Conservation (phyloP, 2,797 vertebrate genomes). For the Chiropotes sagulatus region DNA sequence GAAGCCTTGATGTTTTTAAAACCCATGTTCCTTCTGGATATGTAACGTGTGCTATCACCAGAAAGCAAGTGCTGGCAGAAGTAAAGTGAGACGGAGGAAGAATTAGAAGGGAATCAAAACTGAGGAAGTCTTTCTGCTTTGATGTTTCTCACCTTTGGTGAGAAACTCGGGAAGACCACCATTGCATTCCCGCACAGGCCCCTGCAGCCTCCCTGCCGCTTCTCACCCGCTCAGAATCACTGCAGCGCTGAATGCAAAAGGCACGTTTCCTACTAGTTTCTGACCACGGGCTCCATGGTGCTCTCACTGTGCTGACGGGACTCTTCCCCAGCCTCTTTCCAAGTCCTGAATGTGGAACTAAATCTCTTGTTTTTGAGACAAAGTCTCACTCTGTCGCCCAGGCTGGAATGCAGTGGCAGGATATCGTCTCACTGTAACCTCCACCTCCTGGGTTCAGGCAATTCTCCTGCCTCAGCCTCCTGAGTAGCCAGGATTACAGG, state of each 20-base stretch:
- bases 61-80: not conserved
- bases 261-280: not conserved
- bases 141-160: not conserved
- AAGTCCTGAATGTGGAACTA: not conserved
- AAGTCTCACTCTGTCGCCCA: not conserved
- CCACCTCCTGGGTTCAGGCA: not conserved
- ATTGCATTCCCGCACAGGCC: rapidly evolving
- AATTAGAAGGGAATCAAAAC: not conserved
- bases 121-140: not conserved
- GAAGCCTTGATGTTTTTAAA: not conserved
- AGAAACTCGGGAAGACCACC: rapidly evolving
- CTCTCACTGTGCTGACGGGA: not conserved
- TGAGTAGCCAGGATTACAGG: not conserved
- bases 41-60: rapidly evolving
- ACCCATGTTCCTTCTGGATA: rapidly evolving
- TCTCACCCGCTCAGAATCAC: rapidly evolving
- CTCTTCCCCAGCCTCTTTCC: not conserved
- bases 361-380: not conserved
- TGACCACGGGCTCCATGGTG: not conserved
- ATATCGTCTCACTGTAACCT: not conserved
- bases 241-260: no score
- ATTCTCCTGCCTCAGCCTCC: not conserved
- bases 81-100: rapidly evolving
- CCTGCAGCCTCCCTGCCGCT: rapidly evolving
- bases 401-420: not conserved